Conservation (phyloP, 2,797 vertebrate genomes). For the Iguana delicatissima region DNA sequence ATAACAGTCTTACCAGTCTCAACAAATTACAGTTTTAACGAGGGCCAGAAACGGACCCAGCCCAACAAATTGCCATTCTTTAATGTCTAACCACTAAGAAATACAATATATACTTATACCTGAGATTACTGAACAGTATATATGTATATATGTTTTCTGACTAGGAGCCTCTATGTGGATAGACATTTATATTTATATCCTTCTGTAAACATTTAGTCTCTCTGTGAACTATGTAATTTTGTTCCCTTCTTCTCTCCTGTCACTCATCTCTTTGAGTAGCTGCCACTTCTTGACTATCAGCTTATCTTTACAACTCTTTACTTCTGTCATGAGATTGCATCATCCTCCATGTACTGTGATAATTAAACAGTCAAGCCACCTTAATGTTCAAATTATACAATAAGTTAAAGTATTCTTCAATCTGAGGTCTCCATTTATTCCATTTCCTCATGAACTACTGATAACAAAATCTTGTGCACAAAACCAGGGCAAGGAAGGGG, state of each 20-base stretch:
- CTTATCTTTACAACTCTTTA: neutral
- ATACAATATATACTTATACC: neutral
- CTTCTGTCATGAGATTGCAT: neutral
- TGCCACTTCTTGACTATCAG: neutral
- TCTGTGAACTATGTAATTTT: neutral
- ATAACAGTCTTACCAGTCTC: neutral
- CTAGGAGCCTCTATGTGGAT: neutral
- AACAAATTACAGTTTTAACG: neutral
- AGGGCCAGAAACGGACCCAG: neutral
- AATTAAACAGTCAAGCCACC: neutral
- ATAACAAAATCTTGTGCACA: neutral
- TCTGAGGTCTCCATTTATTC: neutral
- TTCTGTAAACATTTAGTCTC: neutral
- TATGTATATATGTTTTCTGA: neutral
- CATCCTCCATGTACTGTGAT: neutral
- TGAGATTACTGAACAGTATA: neutral
- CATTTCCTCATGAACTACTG: neutral
- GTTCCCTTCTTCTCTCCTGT: neutral
- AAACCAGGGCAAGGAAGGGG: neutral
- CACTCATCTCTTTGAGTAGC: neutral
- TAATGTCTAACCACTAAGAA: neutral
- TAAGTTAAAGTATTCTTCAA: neutral
- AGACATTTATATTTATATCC: neutral
- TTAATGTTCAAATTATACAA: neutral
- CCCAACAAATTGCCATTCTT: neutral